Evolutionary conservation across 2,113 vertebrate species (phyloP).

Genomic region (Silurus glanis): DNA sequence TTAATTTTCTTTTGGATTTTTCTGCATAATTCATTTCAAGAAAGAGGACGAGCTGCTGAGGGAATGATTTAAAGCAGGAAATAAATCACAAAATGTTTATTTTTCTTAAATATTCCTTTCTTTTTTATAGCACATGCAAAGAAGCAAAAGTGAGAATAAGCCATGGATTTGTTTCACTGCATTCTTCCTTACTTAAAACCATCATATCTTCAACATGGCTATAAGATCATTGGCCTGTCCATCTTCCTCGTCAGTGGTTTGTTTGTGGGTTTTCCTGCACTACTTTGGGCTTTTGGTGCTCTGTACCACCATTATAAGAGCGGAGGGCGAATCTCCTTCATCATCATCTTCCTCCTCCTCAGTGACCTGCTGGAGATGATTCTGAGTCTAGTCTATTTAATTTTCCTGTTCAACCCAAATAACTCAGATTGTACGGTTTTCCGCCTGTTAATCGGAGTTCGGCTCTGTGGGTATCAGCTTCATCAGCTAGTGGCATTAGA

Average conservation of each 20-base stretch:
- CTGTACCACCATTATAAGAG: background rate
- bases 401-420: background rate
- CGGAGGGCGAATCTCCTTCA: background rate
- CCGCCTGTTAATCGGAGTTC: background rate
- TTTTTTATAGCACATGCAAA: background rate
- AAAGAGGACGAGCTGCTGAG: too few species aligned
- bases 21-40: too few species aligned
- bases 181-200: background rate
- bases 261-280: background rate
- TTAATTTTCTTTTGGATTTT: too few species aligned
- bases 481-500: constrained; percentile 11
- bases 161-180: background rate
- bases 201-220: too few species aligned
- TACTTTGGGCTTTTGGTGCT: background rate
- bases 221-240: background rate
- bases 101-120: background rate
- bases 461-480: background rate
- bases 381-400: background rate
- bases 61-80: too few species aligned
- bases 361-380: constrained; percentile 4
- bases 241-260: background rate
- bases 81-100: background rate
- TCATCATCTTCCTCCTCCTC: background rate
- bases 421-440: fast-evolving
- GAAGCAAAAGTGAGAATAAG: background rate